Percentiles rank a stretch among this genome's conserved stretches.
These are phyloP conservation scores for Charanyca ferruginea DNA, from an alignment of 2,888 invertebrate genomes.

Conservation along the genomic window DNA sequence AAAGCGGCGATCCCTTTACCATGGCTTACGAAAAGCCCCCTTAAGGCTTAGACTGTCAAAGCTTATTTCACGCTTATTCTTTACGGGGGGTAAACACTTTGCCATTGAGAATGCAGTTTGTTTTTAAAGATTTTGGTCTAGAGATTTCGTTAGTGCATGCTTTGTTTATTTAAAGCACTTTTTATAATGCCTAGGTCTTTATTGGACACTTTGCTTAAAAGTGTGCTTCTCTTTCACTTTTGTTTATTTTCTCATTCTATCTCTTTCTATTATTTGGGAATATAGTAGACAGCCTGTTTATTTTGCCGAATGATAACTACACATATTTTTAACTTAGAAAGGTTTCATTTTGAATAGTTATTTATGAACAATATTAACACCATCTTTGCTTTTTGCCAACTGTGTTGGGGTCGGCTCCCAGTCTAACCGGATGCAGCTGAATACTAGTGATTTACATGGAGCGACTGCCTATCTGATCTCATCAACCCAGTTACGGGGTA, in stretches of 20 bases:
- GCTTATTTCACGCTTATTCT: conserved; percentile 43
- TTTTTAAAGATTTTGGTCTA: conserved; percentile 25
- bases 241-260: background rate
- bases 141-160: background rate
- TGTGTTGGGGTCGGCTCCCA: too few relatives aligned
- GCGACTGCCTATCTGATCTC: too few relatives aligned
- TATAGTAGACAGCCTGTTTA: background rate
- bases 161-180: background rate
- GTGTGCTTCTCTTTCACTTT: background rate
- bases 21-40: conserved; percentile 36
- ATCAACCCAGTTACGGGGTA: too few relatives aligned
- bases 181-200: background rate
- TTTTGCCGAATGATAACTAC: background rate
- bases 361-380: too few relatives aligned
- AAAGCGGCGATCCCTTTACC: conserved; percentile 33
- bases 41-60: conserved; percentile 41
- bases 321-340: too few relatives aligned
- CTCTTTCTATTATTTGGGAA: background rate
- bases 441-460: too few relatives aligned
- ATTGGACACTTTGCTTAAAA: background rate
- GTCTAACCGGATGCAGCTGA: too few relatives aligned
- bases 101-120: conserved; percentile 27
- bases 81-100: conserved; percentile 37
- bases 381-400: too few relatives aligned
- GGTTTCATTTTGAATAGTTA: too few relatives aligned